These are phyloP conservation scores for Channa maculata DNA, from an alignment of 2,113 vertebrate genomes.

Conservation along the genomic window DNA sequence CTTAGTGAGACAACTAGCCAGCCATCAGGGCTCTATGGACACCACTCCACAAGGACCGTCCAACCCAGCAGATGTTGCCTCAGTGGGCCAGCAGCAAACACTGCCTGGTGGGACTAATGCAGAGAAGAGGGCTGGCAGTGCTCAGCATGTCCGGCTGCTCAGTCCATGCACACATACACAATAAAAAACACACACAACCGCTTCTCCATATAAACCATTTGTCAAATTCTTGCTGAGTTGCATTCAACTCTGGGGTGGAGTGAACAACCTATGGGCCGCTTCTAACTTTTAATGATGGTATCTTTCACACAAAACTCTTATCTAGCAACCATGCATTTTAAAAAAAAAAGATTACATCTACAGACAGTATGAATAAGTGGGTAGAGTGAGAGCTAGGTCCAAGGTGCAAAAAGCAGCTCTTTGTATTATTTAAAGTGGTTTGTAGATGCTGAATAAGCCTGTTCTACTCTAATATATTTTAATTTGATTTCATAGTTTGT, in stretches of 20 bases:
- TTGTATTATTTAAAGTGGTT: neutral
- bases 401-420: neutral
- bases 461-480: neutral
- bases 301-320: constrained; percentile 58
- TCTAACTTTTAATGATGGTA: constrained; percentile 61
- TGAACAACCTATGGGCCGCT: constrained; percentile 38
- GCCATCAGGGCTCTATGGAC: constrained; percentile 72
- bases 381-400: constrained; percentile 2
- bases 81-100: constrained; percentile 80
- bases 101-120: constrained; percentile 71
- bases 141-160: constrained; percentile 76
- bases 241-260: constrained; percentile 45
- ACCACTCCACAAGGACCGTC: constrained; percentile 68
- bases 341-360: constrained; percentile 35
- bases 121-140: constrained; percentile 64
- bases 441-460: neutral
- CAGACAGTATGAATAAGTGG: constrained; percentile 16
- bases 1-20: constrained; percentile 62
- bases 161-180: constrained; percentile 34
- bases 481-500: neutral
- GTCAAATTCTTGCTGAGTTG: constrained; percentile 72
- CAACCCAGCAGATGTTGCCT: constrained; percentile 83
- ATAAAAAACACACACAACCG: constrained; percentile 36
- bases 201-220: constrained; percentile 58
- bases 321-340: constrained; percentile 56